Base-by-base conservation (phyloP, 1,140 invertebrate genomes). In the Diachasmimorpha longicaudata region DNA sequence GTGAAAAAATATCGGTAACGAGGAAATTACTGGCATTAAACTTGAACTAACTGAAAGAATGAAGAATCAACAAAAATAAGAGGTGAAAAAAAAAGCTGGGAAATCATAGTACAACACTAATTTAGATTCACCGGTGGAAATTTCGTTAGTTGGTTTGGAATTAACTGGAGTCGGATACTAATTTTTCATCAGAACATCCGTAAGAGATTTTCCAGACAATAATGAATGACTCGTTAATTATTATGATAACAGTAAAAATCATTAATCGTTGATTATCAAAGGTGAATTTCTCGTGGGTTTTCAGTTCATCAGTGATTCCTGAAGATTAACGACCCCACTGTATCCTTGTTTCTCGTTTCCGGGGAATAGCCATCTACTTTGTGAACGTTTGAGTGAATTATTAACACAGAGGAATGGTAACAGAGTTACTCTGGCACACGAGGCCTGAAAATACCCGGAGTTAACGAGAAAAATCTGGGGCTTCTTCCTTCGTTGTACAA, bases 391-490 rank as follows among this genome's bases (percentile, higher is more conserved):
- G 9, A 19, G 25, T 73, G 25, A 73, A 73, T 73, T 73, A 73
- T 73, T 73, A 66, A 72, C 23, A 42, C 19, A 6, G 48, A 31
- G 13, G 9, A 48, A 71, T 16, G 31, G 70, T 23, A 71, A n/a
- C 13, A 71, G 44, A n/a, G 48, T 48, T n/a, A 23, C 44, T 11
- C 23, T 23, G n/a, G 1, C 1, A 42, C 39, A 48, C 31, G 23
- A 44, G 19, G 23, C 37, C 39, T 16, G 48, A 25, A 16, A 31
- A 23, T 25, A 55, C 37, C 37, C 31, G 42, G 63, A 74, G 55
- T 67, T 74, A 67, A 67, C 72, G 55, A 74, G 72, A 58, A 67
- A 74, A 74, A 74, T 74, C 72, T 74, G 69, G n/a, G 13, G 48
- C 21, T 48, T 14, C 16, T 31, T 36, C 16, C 46, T 19, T 55